Base-by-base conservation (phyloP, 2,797 vertebrate genomes). In the Epinephelus malabaricus region DNA sequence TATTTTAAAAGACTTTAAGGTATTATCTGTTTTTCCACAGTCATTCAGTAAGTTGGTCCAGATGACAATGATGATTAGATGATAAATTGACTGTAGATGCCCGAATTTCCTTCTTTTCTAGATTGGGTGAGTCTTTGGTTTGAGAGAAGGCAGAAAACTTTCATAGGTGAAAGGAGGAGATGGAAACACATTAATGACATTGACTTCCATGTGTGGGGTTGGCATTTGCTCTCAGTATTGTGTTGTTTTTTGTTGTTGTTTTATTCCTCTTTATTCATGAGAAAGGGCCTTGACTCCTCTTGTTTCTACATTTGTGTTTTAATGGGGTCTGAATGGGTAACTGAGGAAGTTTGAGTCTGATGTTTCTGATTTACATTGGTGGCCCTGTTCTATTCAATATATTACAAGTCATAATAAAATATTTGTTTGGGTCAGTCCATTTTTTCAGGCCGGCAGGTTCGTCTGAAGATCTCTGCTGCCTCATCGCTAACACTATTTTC, bases 21-120 rank as follows among this genome's bases (percentile, higher is more conserved):
- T 13, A 4, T 60, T 69, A 30, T 47, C 40, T 62, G 50, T 69
- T 76, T 56, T 34, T 58, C 11, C 11, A 34, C 34, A 34, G 34
- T 79, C 38, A 49, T 12, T 64, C 38, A 64, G n/a, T 18, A 38
- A 51, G 18, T 45, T 2, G 18, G 21, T 23, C 60, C n/a, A 58
- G 46, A 69, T n/a, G 5, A 4, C 30, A n/a, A 58, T 18, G 62
- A 45, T 70, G 30, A 62, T n/a, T 72, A 49, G 25, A 58, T 18
- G 0, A 6, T 79, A 55, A 51, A 75, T 81, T 58, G 63, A 61
- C n/a, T 71, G 27, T 62, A 38, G 38, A 68, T 17, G 6, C 34
- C 12, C 2, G 34, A 8, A 34, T 34, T 34, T 34, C 34, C 34
- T 34, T 34, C 34, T 67, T 76, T 63, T 59, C 21, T 45, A 21